Percentiles rank a stretch among this genome's conserved stretches.
Evolutionary conservation across 1,140 invertebrate species (phyloP).

Genomic region (Mesaphorura yosii): DNA sequence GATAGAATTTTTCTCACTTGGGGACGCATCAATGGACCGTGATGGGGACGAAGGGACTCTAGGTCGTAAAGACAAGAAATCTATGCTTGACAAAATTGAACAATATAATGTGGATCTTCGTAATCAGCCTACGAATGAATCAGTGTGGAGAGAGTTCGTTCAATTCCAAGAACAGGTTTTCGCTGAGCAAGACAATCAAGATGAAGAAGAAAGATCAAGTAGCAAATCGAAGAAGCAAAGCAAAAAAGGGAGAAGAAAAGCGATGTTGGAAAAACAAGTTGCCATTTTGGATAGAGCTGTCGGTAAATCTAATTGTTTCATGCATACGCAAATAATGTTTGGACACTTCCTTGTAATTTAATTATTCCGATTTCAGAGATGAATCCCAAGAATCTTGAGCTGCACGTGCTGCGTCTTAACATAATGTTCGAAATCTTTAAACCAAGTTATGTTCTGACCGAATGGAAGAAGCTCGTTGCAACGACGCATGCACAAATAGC

Average conservation of each 20-base stretch:
- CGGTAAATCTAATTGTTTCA: conserved; percentile 11
- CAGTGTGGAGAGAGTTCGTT: conserved; percentile 28
- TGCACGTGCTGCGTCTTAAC: conserved; percentile 18
- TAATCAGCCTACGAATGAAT: conserved; percentile 19
- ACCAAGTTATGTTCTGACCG: conserved; percentile 17
- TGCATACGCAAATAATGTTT: neutral
- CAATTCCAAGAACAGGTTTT: conserved; percentile 26
- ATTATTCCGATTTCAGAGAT: conserved; percentile 17
- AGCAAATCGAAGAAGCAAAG: conserved; percentile 6
- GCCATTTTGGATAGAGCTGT: conserved; percentile 26
- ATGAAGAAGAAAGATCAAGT: conserved; percentile 1
- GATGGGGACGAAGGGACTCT: too few species aligned
- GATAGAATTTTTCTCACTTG: too few species aligned
- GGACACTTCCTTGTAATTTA: neutral
- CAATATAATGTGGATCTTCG: conserved; percentile 18
- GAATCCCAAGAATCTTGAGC: conserved; percentile 20
- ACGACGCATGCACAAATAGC: conserved; percentile 16
- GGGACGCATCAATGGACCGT: too few species aligned
- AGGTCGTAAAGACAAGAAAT: neutral
- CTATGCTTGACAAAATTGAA: conserved; percentile 10
- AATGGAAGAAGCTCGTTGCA: conserved; percentile 27
- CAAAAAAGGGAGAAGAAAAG: conserved; percentile 17
- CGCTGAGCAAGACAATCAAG: conserved; percentile 9
- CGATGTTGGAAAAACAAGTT: conserved; percentile 25
- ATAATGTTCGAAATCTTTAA: conserved; percentile 24